These are phyloP conservation scores for Urophycis tenuis DNA, from an alignment of 2,797 vertebrate species.

Conservation along the genomic window DNA sequence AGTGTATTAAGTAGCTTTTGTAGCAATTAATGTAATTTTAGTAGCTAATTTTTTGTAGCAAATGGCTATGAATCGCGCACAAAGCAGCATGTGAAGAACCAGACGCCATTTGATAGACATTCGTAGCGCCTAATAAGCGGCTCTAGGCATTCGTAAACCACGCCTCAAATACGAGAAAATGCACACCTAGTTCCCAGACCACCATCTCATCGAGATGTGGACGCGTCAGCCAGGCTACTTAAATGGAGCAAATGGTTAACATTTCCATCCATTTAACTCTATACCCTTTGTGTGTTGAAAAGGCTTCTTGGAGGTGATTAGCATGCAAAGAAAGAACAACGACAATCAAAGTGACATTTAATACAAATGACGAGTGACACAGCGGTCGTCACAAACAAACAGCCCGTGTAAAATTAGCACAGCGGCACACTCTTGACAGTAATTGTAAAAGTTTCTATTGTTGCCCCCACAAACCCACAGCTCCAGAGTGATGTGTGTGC, in stretches of 20 bases:
- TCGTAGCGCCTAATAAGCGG: too few species aligned
- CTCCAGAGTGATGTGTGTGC: constrained; percentile 7
- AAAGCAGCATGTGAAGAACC: too few species aligned
- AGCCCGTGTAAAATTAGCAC: constrained; percentile 21
- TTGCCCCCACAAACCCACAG: constrained; percentile 19
- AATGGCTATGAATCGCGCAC: too few species aligned
- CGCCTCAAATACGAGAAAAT: too few species aligned
- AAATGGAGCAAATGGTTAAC: not conserved
- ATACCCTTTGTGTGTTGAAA: not conserved
- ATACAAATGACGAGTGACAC: not conserved
- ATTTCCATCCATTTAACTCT: not conserved
- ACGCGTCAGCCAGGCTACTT: too few species aligned
- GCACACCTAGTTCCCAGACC: too few species aligned
- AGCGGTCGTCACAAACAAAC: not conserved
- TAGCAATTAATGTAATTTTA: too few species aligned
- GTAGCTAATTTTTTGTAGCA: too few species aligned
- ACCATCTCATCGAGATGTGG: too few species aligned
- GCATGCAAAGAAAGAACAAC: not conserved
- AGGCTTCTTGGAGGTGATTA: not conserved
- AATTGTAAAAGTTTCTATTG: constrained; percentile 34
- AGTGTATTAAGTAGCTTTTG: too few species aligned
- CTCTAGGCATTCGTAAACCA: too few species aligned
- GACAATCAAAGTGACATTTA: not conserved
- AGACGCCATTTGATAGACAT: too few species aligned
- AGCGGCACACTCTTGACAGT: constrained; percentile 25